These are phyloP conservation scores for Campylorhamphus procurvoides DNA, from an alignment of 2,113 vertebrate species.

Conservation along the genomic window DNA sequence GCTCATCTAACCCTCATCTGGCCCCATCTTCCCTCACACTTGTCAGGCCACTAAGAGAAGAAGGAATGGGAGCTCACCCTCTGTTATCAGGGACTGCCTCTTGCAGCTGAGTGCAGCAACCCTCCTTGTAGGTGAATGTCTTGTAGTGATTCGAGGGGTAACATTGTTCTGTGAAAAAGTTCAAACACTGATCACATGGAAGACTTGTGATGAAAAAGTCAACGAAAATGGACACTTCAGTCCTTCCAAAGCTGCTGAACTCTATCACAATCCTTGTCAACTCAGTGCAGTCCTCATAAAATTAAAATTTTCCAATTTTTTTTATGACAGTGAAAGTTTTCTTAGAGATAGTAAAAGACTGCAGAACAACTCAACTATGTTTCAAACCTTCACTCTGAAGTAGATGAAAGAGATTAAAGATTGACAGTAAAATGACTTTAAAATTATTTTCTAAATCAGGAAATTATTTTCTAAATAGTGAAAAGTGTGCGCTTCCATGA, in stretches of 20 bases:
- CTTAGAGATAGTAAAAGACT: neutral
- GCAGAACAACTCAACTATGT: neutral
- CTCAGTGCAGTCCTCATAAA: neutral
- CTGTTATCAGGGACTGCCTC: neutral
- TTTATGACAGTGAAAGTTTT: neutral
- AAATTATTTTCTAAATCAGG: slow-evolving; percentile 13
- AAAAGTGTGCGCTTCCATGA: neutral
- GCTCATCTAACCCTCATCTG: fast-evolving
- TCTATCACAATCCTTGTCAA: neutral
- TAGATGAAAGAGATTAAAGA: neutral
- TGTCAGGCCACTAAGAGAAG: neutral
- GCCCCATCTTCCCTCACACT: fast-evolving
- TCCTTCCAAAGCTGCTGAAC: neutral
- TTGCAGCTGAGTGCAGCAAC: neutral
- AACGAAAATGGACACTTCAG: neutral
- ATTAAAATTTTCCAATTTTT: neutral
- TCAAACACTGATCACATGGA: neutral
- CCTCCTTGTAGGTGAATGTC: neutral
- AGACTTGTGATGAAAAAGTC: neutral
- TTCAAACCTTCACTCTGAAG: neutral
- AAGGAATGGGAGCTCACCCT: neutral
- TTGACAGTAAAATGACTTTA: slow-evolving; percentile 10
- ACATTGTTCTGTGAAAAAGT: neutral
- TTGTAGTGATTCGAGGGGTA: neutral
- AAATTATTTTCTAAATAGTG: neutral